These are phyloP conservation scores for Lordiphosa clarofinis DNA, from an alignment of 1,140 invertebrate species.

Conservation along the genomic window DNA sequence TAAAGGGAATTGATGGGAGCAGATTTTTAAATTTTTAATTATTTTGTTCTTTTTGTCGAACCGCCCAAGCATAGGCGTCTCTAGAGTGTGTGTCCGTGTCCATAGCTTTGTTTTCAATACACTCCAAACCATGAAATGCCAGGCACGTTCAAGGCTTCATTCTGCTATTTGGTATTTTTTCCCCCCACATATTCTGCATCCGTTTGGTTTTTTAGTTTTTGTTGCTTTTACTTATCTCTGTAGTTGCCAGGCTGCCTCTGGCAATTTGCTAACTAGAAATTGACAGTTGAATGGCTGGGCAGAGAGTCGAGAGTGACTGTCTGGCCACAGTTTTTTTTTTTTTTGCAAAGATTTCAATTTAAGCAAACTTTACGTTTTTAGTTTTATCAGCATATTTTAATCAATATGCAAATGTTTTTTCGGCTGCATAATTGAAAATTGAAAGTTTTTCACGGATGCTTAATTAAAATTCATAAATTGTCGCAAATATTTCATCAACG, in stretches of 20 bases:
- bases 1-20: background rate
- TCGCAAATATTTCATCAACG: slow-evolving; percentile 52
- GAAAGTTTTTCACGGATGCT: slow-evolving; percentile 45
- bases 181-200: slow-evolving; percentile 13
- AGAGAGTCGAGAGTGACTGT: background rate
- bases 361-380: background rate
- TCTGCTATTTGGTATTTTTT: slow-evolving; percentile 9
- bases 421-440: slow-evolving; percentile 27
- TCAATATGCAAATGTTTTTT: slow-evolving; percentile 59
- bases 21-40: slow-evolving; percentile 54
- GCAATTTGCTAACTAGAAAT: slow-evolving; percentile 52
- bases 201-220: slow-evolving; percentile 14
- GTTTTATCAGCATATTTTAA: slow-evolving; percentile 30
- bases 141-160: slow-evolving; percentile 55
- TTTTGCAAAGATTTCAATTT: slow-evolving; percentile 12
- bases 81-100: background rate
- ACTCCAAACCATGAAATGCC: slow-evolving; percentile 39
- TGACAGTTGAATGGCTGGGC: slow-evolving; percentile 47
- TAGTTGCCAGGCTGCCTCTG: slow-evolving; percentile 12
- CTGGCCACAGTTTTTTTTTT: background rate
- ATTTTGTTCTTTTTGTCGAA: slow-evolving; percentile 23
- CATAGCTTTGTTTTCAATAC: slow-evolving; percentile 44
- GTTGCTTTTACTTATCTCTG: slow-evolving; percentile 14
- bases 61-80: background rate
- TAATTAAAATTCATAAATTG: slow-evolving; percentile 72